A percentile compares a stretch with the other conserved stretches of the same genome.
These are phyloP conservation scores for Drosophila lacicola DNA, from an alignment of 2,888 invertebrate species.

Conservation along the genomic window DNA sequence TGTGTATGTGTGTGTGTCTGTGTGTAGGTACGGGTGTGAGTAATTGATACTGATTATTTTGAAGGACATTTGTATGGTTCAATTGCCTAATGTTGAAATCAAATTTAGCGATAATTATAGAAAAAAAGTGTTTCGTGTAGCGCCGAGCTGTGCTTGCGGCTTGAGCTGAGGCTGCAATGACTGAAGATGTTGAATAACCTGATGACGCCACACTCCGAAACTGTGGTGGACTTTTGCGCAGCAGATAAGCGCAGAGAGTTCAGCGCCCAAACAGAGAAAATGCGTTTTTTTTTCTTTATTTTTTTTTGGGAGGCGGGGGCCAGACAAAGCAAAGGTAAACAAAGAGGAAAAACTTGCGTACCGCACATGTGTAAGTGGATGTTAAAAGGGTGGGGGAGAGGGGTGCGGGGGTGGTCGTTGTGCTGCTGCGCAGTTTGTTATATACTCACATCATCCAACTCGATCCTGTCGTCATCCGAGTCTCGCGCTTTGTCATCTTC, in stretches of 20 bases:
- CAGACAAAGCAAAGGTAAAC: constrained; percentile 70
- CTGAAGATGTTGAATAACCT: constrained; percentile 58
- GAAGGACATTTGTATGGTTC: constrained; percentile 68
- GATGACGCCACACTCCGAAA: constrained; percentile 48
- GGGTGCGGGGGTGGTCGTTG: background rate
- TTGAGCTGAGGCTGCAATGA: constrained; percentile 28
- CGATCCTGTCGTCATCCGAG: constrained; percentile 94
- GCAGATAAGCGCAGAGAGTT: constrained; percentile 66
- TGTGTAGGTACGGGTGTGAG: constrained; percentile 28
- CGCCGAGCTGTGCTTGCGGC: background rate
- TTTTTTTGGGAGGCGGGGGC: constrained; percentile 13
- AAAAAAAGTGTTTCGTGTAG: constrained; percentile 15
- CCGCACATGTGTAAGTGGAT: constrained; percentile 3
- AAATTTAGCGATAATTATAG: constrained; percentile 31
- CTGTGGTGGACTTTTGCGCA: constrained; percentile 73
- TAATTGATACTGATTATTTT: constrained; percentile 74
- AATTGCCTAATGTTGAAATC: constrained; percentile 61
- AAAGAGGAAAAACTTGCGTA: constrained; percentile 53
- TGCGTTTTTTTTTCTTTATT: constrained; percentile 13
- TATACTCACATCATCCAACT: constrained; percentile 92
- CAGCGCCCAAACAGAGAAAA: constrained; percentile 35
- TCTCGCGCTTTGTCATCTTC: constrained; percentile 90
- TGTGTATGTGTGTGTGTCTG: constrained; percentile 8
- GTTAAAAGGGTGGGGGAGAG: background rate
- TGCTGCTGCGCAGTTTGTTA: constrained; percentile 60